These are phyloP conservation scores for Syngnathus scovelli DNA, from an alignment of 2,113 vertebrate genomes.

Conservation along the genomic window DNA sequence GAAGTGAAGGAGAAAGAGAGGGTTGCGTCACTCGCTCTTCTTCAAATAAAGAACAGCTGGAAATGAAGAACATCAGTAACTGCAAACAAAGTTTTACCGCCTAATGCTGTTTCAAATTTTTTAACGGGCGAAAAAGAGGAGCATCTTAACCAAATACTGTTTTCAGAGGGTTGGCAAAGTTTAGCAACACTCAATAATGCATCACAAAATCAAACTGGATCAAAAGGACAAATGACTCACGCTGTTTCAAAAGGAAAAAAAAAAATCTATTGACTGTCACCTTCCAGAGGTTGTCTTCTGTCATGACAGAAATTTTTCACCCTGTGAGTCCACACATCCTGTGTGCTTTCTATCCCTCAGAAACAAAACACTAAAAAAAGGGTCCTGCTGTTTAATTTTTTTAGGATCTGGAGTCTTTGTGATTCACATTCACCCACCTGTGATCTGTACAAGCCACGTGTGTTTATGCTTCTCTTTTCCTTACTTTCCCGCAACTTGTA, in stretches of 20 bases:
- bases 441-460: conserved; percentile 34
- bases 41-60: conserved; percentile 23
- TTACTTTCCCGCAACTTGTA: conserved; percentile 48
- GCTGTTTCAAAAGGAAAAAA: conserved; percentile 27
- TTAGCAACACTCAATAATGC: conserved; percentile 37
- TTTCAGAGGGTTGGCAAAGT: conserved; percentile 64
- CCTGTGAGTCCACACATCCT: conserved; percentile 40
- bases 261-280: conserved; percentile 25
- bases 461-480: conserved; percentile 45
- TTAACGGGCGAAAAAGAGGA: conserved; percentile 34
- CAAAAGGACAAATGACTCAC: conserved; percentile 36
- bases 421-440: conserved; percentile 29
- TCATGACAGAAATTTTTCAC: conserved; percentile 54
- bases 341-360: conserved; percentile 25
- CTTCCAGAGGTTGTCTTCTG: conserved; percentile 47
- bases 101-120: conserved; percentile 44
- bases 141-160: conserved; percentile 64
- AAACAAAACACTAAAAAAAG: conserved; percentile 66
- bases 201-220: conserved; percentile 37
- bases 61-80: conserved; percentile 31
- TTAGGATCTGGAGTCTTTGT: conserved; percentile 25
- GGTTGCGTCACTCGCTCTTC: conserved; percentile 12
- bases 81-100: conserved; percentile 35
- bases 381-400: conserved; percentile 45
- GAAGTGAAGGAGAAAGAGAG: conserved; percentile 8